Percentiles rank a stretch among this genome's conserved stretches.
These are phyloP conservation scores for Pangasius krempfi DNA, from an alignment of 2,797 vertebrate species.

Conservation along the genomic window DNA sequence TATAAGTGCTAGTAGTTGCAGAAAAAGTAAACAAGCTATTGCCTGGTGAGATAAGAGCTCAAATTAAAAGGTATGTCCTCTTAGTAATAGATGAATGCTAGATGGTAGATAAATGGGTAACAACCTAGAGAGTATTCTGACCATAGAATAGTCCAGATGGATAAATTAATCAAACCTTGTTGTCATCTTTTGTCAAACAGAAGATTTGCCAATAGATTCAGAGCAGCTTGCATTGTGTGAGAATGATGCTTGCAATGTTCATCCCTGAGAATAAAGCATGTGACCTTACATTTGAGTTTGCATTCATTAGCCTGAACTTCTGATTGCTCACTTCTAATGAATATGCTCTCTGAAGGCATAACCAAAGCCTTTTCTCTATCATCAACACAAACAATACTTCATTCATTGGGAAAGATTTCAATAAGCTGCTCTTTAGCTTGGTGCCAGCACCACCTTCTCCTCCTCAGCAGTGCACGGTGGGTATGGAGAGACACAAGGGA, in stretches of 20 bases:
- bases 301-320: conserved; percentile 23
- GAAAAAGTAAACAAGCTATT: neutral
- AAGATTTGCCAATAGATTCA: neutral
- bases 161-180: conserved; percentile 15
- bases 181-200: conserved; percentile 3
- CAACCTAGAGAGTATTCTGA: neutral
- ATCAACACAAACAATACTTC: conserved; percentile 39
- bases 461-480: conserved; percentile 50
- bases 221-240: neutral
- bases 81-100: neutral
- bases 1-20: neutral
- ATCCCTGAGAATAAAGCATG: neutral
- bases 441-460: conserved; percentile 54
- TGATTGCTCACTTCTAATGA: conserved; percentile 22
- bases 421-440: conserved; percentile 50
- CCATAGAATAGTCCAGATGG: conserved; percentile 6
- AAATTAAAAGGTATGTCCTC: neutral
- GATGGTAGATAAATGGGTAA: neutral
- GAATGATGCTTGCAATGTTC: neutral
- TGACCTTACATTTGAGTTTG: conserved; percentile 10
- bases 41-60: neutral
- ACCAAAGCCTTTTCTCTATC: conserved; percentile 33
- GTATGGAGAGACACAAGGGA: conserved; percentile 51
- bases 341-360: conserved; percentile 27
- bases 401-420: conserved; percentile 42